These are phyloP conservation scores for Xyrauchen texanus DNA, from an alignment of 2,113 vertebrate species.

Conservation along the genomic window DNA sequence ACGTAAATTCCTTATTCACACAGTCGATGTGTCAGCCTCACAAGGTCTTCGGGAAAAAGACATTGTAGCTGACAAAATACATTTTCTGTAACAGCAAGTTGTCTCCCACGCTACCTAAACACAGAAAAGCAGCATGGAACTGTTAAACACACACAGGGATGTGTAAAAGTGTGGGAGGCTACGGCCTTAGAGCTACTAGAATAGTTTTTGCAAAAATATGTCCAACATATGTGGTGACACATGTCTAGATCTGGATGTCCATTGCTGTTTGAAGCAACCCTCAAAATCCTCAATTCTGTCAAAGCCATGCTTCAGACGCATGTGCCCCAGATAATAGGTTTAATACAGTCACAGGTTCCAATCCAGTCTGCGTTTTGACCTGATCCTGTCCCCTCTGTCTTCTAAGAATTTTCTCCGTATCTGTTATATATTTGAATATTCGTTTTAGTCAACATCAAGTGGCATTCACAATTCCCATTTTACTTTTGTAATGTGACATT, in stretches of 20 bases:
- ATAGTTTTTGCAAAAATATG: slow-evolving; percentile 13
- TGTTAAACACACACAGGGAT: slow-evolving; percentile 7
- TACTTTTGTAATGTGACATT: no score
- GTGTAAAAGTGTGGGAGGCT: slow-evolving; percentile 31
- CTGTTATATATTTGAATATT: no score
- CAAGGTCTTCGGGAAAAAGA: slow-evolving; percentile 13
- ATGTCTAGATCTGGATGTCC: not conserved
- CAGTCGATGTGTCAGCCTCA: slow-evolving; percentile 2
- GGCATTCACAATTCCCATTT: no score
- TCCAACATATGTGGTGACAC: no score
- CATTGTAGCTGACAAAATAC: slow-evolving; percentile 16
- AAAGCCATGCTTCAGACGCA: no score
- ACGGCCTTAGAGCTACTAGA: not conserved
- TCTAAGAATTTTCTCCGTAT: no score
- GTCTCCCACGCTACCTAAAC: slow-evolving; percentile 20
- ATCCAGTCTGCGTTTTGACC: no score
- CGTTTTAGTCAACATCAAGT: no score
- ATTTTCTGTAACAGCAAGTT: slow-evolving; percentile 33
- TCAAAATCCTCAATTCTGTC: no score
- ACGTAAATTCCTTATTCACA: not conserved
- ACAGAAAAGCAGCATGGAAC: slow-evolving; percentile 17
- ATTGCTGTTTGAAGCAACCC: not conserved
- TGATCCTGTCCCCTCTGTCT: no score
- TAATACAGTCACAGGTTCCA: no score
- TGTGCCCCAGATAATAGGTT: no score